These are phyloP conservation scores for Triplophysa dalaica DNA, from an alignment of 2,113 vertebrate species.

Conservation along the genomic window DNA sequence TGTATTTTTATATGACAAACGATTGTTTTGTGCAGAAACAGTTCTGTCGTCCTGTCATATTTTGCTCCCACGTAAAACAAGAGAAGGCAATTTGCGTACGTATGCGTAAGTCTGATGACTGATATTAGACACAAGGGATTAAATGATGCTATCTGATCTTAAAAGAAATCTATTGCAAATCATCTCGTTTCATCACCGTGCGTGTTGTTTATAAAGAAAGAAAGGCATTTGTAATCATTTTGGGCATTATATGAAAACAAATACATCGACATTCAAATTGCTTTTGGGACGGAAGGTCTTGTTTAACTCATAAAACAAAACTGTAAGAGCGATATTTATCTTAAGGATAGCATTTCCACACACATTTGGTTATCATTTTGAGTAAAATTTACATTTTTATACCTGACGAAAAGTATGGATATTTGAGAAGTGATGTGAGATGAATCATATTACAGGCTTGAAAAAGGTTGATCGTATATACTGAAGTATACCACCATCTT, in stretches of 20 bases:
- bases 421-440: no score
- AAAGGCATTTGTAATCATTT: constrained; percentile 54
- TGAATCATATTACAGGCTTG: no score
- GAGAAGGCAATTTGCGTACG: constrained; percentile 60
- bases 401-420: no score
- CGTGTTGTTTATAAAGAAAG: constrained; percentile 67
- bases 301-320: constrained; percentile 68
- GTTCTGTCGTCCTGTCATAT: constrained; percentile 48
- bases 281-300: constrained; percentile 63
- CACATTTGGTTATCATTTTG: constrained; percentile 77
- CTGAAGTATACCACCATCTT: neutral
- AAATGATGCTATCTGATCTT: constrained; percentile 72
- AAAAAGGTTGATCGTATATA: no score
- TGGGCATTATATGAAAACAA: constrained; percentile 58
- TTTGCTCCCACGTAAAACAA: constrained; percentile 52
- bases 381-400: neutral
- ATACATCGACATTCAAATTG: constrained; percentile 65
- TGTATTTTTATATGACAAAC: constrained; percentile 64
- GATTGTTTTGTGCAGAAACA: constrained; percentile 59
- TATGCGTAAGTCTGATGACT: constrained; percentile 60
- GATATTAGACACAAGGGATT: constrained; percentile 68
- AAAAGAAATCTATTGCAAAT: constrained; percentile 67
- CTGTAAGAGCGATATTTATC: constrained; percentile 62
- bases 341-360: constrained; percentile 82
- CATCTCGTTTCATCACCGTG: constrained; percentile 53